A percentile compares a stretch with the other conserved stretches of the same genome.
Evolutionary conservation across 2,888 invertebrate genomes (phyloP).

Genomic region (Cephalotes varians): DNA sequence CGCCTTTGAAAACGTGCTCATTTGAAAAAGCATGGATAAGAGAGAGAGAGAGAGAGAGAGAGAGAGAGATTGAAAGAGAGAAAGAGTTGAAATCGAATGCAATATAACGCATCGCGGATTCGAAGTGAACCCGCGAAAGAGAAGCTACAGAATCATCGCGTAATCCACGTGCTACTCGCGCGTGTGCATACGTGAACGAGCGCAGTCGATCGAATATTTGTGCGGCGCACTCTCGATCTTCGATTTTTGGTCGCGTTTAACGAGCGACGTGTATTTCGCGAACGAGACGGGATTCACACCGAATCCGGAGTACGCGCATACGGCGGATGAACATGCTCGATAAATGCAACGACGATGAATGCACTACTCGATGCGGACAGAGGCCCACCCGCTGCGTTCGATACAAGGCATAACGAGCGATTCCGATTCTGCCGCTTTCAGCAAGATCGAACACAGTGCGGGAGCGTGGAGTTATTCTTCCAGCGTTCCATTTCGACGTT

Average conservation of each 20-base stretch:
- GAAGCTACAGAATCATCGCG: slow-evolving; percentile 21
- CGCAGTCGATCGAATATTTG: background rate
- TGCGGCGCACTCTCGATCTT: background rate
- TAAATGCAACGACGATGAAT: slow-evolving; percentile 42
- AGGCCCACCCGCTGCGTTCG: background rate
- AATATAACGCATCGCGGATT: slow-evolving; percentile 21
- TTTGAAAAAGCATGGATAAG: slow-evolving; percentile 42
- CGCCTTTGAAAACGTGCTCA: slow-evolving; percentile 63
- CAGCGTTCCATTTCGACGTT: background rate
- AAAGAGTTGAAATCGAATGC: slow-evolving; percentile 13
- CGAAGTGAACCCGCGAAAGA: background rate
- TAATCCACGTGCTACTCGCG: slow-evolving; percentile 28
- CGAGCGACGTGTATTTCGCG: slow-evolving; percentile 5
- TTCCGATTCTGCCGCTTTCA: slow-evolving; percentile 29
- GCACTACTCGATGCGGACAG: slow-evolving; percentile 14
- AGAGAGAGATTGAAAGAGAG: background rate
- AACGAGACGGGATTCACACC: slow-evolving; percentile 7
- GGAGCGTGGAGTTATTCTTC: slow-evolving; percentile 1
- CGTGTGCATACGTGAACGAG: slow-evolving; percentile 13
- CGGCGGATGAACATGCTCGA: slow-evolving; percentile 23
- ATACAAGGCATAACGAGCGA: slow-evolving; percentile 37
- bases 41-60: background rate
- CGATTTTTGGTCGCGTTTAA: slow-evolving; percentile 34
- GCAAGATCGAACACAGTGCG: background rate
- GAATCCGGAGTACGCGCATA: slow-evolving; percentile 10